Percentiles rank a stretch among this genome's conserved stretches.
phyloP scores from a whole-genome alignment of 2,888 invertebrate species.

The Tetragnatha montana region DNA sequence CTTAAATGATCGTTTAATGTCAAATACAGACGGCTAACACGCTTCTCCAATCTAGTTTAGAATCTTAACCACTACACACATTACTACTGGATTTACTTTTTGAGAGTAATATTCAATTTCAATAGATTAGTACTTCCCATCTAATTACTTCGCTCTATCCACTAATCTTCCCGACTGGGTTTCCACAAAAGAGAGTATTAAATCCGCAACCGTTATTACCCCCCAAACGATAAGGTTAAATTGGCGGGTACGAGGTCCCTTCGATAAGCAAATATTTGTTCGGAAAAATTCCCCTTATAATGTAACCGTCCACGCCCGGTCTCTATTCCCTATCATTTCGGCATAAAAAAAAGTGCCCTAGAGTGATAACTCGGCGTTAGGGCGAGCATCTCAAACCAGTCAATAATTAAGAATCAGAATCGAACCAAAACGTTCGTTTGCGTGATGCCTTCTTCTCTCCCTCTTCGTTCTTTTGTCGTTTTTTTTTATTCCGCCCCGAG shows the following conservation, averaged over 20 bases:
- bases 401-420: conserved; percentile 50
- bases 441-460: conserved; percentile 19
- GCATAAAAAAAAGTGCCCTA: background rate
- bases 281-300: background rate
- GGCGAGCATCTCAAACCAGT: background rate
- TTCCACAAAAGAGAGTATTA: background rate
- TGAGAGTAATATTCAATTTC: too few species aligned
- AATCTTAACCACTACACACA: too few species aligned
- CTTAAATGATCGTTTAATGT: too few species aligned
- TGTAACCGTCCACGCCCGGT: background rate
- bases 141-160: too few species aligned
- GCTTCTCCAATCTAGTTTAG: too few species aligned
- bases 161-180: too few species aligned
- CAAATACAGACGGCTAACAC: too few species aligned
- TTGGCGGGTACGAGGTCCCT: background rate
- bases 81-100: too few species aligned
- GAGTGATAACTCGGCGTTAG: background rate
- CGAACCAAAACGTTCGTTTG: conserved; percentile 24
- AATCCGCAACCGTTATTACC: background rate
- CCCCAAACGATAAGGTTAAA: background rate
- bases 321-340: conserved; percentile 27
- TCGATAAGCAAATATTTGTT: conserved; percentile 10
- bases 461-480: conserved; percentile 20
- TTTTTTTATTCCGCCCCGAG: conserved; percentile 12
- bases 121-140: too few species aligned